Evolutionary conservation across 2,888 invertebrate species (phyloP).

Genomic region (Bedellia somnulentella): DNA sequence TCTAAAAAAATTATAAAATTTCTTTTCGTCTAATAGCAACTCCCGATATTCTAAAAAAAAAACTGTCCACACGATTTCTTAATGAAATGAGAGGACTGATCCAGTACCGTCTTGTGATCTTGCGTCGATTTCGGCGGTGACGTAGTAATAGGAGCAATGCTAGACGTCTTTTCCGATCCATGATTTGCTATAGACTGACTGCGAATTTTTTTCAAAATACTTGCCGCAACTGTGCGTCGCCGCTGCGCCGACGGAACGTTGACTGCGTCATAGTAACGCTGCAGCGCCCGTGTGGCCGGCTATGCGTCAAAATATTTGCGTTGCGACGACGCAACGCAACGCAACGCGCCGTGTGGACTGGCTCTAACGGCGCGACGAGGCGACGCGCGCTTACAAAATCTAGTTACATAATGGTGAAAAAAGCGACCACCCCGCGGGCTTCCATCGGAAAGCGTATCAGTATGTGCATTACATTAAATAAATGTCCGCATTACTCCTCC

Average conservation of each 20-base stretch:
- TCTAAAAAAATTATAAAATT: conserved; percentile 3
- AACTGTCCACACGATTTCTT: conserved; percentile 7
- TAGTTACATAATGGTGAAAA: conserved; percentile 44
- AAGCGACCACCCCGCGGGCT: conserved; percentile 42
- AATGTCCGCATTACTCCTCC: conserved; percentile 24
- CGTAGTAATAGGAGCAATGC: conserved; percentile 14
- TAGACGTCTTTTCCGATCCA: conserved; percentile 14
- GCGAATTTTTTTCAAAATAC: conserved; percentile 12
- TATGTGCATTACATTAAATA: conserved; percentile 51
- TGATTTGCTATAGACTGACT: conserved; percentile 11
- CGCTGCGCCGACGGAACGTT: conserved; percentile 6
- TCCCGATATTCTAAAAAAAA: conserved; percentile 2
- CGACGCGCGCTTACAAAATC: conserved; percentile 30
- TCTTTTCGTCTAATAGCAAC: conserved; percentile 4
- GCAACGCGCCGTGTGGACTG: too few species aligned
- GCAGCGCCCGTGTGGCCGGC: conserved; percentile 10
- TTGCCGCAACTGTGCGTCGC: conserved; percentile 11
- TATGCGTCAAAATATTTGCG: conserved; percentile 13
- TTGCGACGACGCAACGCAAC: too few species aligned
- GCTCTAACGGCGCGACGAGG: too few species aligned
- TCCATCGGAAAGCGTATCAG: conserved; percentile 40
- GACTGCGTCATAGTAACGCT: conserved; percentile 8
- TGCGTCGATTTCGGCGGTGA: conserved; percentile 15
- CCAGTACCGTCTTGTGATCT: conserved; percentile 13
- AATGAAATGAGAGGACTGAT: conserved; percentile 13